Percentiles rank a stretch among this genome's conserved stretches.
These are phyloP conservation scores for Hydrotaea diabolus DNA, from an alignment of 2,888 invertebrate species.

Conservation along the genomic window DNA sequence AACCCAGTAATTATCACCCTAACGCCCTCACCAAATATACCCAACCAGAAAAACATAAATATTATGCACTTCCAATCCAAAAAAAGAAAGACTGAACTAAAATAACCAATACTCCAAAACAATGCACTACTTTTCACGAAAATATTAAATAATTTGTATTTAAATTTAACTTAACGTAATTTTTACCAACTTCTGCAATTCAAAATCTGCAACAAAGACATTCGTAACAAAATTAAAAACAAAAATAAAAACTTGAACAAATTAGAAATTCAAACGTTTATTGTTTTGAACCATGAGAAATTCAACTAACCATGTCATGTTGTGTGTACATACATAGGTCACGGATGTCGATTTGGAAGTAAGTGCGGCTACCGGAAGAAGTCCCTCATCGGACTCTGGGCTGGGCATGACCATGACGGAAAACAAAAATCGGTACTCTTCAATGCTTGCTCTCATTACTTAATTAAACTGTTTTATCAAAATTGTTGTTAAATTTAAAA, in stretches of 20 bases:
- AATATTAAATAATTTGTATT: background rate
- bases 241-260: background rate
- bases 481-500: background rate
- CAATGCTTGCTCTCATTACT: no score
- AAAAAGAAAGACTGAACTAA: background rate
- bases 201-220: background rate
- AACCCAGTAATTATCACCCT: background rate
- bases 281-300: slow-evolving; percentile 1
- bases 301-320: background rate
- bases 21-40: background rate
- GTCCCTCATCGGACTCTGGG: slow-evolving; percentile 97
- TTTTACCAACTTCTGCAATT: background rate
- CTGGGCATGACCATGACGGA: slow-evolving; percentile 92
- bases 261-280: background rate
- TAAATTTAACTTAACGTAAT: background rate
- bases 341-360: slow-evolving; percentile 81
- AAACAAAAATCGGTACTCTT: slow-evolving; percentile 85
- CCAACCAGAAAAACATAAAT: background rate
- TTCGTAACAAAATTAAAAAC: background rate
- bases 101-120: no score
- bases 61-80: background rate
- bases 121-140: background rate
- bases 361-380: slow-evolving; percentile 85
- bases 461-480: background rate
- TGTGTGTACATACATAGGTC: slow-evolving; percentile 75